These are phyloP conservation scores for Trochalopteron elliotii DNA, from an alignment of 2,113 vertebrate genomes.

Conservation along the genomic window DNA sequence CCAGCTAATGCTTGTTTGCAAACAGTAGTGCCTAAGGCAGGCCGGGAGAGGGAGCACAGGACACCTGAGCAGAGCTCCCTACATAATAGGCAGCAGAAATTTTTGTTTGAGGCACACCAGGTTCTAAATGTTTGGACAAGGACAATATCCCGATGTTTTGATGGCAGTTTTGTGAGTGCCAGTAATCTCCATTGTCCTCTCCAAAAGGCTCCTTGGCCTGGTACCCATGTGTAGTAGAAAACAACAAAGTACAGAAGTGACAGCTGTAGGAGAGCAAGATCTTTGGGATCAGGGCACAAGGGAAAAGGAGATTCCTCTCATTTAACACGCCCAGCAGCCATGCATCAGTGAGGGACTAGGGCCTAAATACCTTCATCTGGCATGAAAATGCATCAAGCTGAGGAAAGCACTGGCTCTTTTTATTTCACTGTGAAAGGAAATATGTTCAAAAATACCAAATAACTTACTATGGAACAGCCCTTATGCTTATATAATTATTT, in stretches of 20 bases:
- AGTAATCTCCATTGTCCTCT: not conserved
- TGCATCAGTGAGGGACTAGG: too few relatives aligned
- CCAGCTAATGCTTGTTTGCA: not conserved
- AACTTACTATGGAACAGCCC: not conserved
- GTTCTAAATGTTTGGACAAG: not conserved
- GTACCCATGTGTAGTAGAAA: not conserved
- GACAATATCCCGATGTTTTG: not conserved
- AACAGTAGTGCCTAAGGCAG: not conserved
- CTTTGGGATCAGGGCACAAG: not conserved
- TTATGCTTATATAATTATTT: not conserved
- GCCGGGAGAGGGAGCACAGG: not conserved
- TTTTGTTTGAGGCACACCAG: not conserved
- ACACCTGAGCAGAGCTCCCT: not conserved
- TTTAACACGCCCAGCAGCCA: rapidly evolving
- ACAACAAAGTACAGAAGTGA: not conserved
- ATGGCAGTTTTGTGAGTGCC: not conserved
- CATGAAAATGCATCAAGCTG: not conserved
- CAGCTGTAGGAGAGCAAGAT: not conserved
- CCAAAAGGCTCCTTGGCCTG: not conserved
- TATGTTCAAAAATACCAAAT: not conserved
- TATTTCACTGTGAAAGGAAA: not conserved
- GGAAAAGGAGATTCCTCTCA: not conserved
- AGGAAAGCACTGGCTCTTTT: not conserved
- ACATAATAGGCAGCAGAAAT: not conserved
- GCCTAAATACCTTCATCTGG: not conserved